These are phyloP conservation scores for Sebastes oblongus DNA, from an alignment of 2,797 vertebrate species.

Conservation along the genomic window DNA sequence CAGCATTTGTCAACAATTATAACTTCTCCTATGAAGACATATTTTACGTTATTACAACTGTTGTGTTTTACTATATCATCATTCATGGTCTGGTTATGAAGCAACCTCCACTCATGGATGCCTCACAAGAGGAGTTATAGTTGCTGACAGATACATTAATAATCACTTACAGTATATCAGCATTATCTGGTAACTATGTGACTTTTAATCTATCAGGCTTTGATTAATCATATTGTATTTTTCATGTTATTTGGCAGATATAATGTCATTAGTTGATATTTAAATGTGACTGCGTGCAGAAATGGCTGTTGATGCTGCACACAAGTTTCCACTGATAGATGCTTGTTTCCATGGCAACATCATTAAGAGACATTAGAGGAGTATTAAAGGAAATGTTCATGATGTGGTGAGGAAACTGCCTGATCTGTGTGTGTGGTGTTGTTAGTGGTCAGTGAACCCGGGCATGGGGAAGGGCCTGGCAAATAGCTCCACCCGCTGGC, in stretches of 20 bases:
- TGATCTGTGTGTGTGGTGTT: not conserved
- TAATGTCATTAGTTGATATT: not conserved
- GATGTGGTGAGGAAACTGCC: not conserved
- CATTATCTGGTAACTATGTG: not conserved
- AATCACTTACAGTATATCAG: not conserved
- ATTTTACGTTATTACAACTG: not conserved
- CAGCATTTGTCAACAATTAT: not conserved
- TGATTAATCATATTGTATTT: not conserved
- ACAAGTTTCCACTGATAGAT: not conserved
- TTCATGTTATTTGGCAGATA: not conserved
- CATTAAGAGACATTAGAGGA: not conserved
- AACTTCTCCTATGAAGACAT: not conserved
- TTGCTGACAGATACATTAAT: not conserved
- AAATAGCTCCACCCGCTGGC: constrained; percentile 86
- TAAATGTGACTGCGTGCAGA: not conserved
- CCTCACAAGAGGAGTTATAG: not conserved
- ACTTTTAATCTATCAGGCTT: not conserved
- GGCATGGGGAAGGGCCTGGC: constrained; percentile 90
- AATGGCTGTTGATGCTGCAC: not conserved
- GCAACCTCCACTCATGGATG: not conserved
- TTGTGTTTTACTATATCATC: not conserved
- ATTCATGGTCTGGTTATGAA: not conserved
- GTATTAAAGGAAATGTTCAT: not conserved
- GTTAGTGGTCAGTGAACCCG: constrained; percentile 79
- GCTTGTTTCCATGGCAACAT: not conserved